These are phyloP conservation scores for Mythimna impura DNA, from an alignment of 2,888 invertebrate genomes.

Conservation along the genomic window DNA sequence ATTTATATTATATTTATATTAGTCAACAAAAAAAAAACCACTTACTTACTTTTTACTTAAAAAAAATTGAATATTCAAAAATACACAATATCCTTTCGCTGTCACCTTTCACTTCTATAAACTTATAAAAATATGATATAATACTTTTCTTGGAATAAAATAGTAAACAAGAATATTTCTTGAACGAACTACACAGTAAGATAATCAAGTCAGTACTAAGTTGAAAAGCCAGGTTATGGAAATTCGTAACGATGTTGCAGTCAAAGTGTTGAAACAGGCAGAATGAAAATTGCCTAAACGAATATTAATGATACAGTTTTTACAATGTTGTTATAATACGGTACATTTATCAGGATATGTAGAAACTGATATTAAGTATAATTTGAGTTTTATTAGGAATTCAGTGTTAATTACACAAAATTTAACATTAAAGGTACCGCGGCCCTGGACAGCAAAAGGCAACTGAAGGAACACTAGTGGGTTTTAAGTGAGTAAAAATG, in stretches of 20 bases:
- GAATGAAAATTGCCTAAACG: constrained; percentile 27
- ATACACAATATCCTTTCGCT: constrained; percentile 18
- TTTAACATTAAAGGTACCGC: too few species aligned
- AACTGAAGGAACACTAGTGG: too few species aligned
- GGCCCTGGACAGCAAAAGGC: background rate
- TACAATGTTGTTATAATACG: background rate
- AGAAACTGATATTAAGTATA: background rate
- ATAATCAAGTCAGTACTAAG: constrained; percentile 38
- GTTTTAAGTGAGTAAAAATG: too few species aligned
- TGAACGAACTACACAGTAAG: constrained; percentile 24
- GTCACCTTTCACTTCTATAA: constrained; percentile 12
- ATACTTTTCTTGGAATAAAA: background rate
- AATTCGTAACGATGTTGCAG: constrained; percentile 30
- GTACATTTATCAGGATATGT: constrained; percentile 12
- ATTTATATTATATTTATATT: too few species aligned
- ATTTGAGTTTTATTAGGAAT: background rate
- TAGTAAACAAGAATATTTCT: background rate
- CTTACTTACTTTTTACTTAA: constrained; percentile 1
- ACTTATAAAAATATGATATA: background rate
- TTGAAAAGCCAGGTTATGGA: constrained; percentile 21
- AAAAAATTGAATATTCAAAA: background rate
- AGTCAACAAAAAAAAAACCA: background rate
- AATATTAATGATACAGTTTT: background rate
- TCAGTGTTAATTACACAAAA: too few species aligned
- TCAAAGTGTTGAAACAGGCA: constrained; percentile 34